Conservation (phyloP, 2,113 vertebrate species). For the Rhegmatorhina hoffmannsi region DNA sequence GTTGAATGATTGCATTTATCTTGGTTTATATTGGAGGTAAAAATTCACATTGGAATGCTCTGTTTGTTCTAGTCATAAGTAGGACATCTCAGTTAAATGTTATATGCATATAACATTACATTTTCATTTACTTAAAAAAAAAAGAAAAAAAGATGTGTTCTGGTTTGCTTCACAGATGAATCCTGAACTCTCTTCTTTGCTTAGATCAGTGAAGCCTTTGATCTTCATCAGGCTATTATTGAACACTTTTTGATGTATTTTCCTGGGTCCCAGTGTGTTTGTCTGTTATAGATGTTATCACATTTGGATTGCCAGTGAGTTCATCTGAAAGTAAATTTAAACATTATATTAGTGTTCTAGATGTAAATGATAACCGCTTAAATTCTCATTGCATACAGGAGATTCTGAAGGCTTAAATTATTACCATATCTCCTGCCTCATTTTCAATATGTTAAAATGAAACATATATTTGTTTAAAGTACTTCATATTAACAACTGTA, state of each 20-base stretch:
- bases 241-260: not conserved
- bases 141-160: not conserved
- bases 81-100: not conserved
- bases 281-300: not conserved
- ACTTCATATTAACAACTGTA: not conserved
- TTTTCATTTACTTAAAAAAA: not conserved
- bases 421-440: slow-evolving; percentile 38
- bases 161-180: not conserved
- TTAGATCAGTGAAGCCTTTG: not conserved
- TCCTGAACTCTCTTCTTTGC: not conserved
- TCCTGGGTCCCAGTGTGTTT: not conserved
- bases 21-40: not conserved
- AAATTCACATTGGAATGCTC: not conserved
- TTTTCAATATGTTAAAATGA: slow-evolving; percentile 31
- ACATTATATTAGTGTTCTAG: not conserved
- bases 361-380: not conserved
- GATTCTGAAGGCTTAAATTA: not conserved
- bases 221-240: not conserved
- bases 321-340: slow-evolving; percentile 25
- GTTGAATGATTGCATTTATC: not conserved
- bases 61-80: not conserved
- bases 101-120: not conserved
- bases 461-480: slow-evolving; percentile 5
- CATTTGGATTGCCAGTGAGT: not conserved
- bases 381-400: not conserved